Evolutionary conservation across 64 coral and sea anemone species (phyloP).

Genomic region (Montipora foliosa): DNA sequence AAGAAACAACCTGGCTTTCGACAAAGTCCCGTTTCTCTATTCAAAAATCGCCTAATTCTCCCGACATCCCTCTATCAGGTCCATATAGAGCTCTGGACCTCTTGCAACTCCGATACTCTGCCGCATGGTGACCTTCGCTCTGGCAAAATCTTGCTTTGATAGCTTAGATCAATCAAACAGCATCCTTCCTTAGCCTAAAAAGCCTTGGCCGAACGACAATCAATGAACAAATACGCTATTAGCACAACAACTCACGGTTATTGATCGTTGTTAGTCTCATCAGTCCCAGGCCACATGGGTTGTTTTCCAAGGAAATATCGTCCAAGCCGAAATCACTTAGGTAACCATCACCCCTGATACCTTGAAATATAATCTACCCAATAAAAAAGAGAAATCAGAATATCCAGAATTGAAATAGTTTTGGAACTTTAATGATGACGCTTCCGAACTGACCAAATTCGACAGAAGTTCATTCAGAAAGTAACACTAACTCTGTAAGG

Average conservation of each 20-base stretch:
- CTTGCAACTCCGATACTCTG: no score
- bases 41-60: no score
- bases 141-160: no score
- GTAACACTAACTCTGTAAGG: conserved; percentile 73
- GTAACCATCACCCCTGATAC: conserved; percentile 78
- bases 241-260: background rate
- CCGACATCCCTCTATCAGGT: no score
- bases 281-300: conserved; percentile 63
- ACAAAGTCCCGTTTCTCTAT: no score
- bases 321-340: conserved; percentile 83
- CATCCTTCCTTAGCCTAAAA: no score
- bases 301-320: conserved; percentile 67
- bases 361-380: conserved; percentile 73
- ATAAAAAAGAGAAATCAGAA: background rate
- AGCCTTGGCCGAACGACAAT: background rate
- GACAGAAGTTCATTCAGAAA: background rate
- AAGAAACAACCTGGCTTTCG: no score
- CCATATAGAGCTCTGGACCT: no score
- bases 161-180: no score
- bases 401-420: background rate
- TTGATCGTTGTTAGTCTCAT: conserved; percentile 9
- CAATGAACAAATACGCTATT: background rate
- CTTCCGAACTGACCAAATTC: background rate
- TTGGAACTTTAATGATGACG: no score
- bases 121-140: no score